Evolutionary conservation across 2,797 vertebrate species (phyloP).

Genomic region (Tenualosa ilisha): DNA sequence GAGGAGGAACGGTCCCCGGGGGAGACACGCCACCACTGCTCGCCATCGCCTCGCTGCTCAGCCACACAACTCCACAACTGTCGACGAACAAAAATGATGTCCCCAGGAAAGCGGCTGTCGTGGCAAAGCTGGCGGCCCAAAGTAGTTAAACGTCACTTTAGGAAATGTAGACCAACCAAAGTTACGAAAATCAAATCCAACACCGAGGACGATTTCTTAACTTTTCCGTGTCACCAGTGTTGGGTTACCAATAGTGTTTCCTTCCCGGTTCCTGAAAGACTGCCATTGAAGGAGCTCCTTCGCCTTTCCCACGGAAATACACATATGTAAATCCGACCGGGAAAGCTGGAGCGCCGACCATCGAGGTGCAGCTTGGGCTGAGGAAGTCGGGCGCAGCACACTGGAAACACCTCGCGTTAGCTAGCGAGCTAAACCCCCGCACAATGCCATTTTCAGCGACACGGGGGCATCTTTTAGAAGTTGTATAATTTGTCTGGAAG

Average conservation of each 20-base stretch:
- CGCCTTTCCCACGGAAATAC: conserved; percentile 72
- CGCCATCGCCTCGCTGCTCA: conserved; percentile 71
- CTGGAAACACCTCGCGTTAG: not conserved
- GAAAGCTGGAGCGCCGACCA: conserved; percentile 40
- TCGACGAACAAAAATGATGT: conserved; percentile 3
- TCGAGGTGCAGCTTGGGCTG: not conserved
- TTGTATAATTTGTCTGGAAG: not conserved
- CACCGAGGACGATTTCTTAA: not conserved
- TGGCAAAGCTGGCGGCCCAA: not conserved
- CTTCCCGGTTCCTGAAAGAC: conserved; percentile 71
- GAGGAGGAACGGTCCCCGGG: conserved; percentile 73
- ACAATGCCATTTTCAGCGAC: not conserved
- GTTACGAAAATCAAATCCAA: not conserved
- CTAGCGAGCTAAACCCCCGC: not conserved
- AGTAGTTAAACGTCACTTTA: not conserved
- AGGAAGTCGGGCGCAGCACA: not conserved
- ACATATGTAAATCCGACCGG: conserved; percentile 70
- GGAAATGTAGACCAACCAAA: not conserved
- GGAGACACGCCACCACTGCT: conserved; percentile 64
- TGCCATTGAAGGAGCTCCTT: conserved; percentile 44
- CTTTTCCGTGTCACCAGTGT: not conserved
- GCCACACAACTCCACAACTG: conserved; percentile 57
- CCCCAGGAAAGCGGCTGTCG: conserved; percentile 5
- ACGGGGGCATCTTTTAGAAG: not conserved
- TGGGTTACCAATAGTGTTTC: conserved; percentile 34